Evolutionary conservation across 2,113 vertebrate species (phyloP), one percentile per base, ranked within the genome.

Genomic region (Girardinichthys multiradiatus): DNA sequence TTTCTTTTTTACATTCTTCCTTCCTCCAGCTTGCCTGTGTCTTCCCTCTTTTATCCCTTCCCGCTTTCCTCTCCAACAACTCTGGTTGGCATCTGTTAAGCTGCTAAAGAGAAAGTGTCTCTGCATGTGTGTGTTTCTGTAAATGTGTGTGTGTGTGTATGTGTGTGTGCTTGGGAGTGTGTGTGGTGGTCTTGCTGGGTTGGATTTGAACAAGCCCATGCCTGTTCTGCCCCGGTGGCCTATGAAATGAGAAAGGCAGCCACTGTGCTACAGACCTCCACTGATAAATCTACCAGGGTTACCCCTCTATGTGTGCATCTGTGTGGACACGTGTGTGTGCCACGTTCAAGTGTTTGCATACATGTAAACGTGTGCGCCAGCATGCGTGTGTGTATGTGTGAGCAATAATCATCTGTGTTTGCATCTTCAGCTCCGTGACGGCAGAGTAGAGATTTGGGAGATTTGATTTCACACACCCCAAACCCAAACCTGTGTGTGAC

Each of bases 181-280:
- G 68, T 84, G 87, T 82, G 90, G 89, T 90, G 87, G 93, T 95
- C 94, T 94, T 95, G 93, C 93, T 92, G 94, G 86, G 90, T 90
- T 95, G 94, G 92, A 93, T 95, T 94, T 95, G 94, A 95, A 95
- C 94, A 95, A 95, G 94, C 93, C 84, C 89, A 91, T 91, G 92
- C 91, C 94, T 95, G 94, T 95, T 95, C 94, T 95, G 94, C 94
- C 94, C 91, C 94, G 94, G 92, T 95, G 94, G 94, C 94, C 94
- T 95, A 95, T 95, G 94, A 95, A 95, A 95, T 95, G 93, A 95
- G 94, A 95, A 95, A 95, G 92, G 94, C 94, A 95, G 94, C 92
- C 94, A 95, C 94, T 95, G 94, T 95, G 94, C 92, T 95, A 90
- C 92, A 92, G 92, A 94, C 92, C 93, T 92, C 90, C 91, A 89